Percentiles rank a stretch among this genome's conserved stretches.
Conservation (phyloP, 2,888 invertebrate species). For the Drosophila paranaensis region DNA sequence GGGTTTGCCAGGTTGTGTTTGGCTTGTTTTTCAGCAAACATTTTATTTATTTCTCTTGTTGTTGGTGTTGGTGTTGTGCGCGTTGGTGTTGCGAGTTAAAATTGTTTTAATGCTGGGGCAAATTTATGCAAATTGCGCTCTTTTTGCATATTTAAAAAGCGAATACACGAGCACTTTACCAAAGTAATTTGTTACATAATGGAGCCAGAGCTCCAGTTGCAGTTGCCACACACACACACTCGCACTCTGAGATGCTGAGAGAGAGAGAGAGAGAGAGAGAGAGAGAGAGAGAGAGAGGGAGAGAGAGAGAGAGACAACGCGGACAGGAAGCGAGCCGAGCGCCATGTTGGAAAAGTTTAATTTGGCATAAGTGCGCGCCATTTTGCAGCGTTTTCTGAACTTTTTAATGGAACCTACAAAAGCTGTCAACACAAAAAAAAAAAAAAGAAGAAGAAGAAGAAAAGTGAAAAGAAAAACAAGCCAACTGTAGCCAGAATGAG, state of each 20-base stretch:
- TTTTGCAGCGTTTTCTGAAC: slow-evolving; percentile 79
- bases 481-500: slow-evolving; percentile 8
- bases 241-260: slow-evolving; percentile 19
- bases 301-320: slow-evolving; percentile 12
- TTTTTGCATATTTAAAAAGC: slow-evolving; percentile 85
- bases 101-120: slow-evolving; percentile 84
- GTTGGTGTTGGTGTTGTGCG: slow-evolving; percentile 41
- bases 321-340: slow-evolving; percentile 37
- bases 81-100: slow-evolving; percentile 81
- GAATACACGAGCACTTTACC: slow-evolving; percentile 84
- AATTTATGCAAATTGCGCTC: slow-evolving; percentile 85
- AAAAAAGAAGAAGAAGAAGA: neutral
- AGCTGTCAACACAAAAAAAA: slow-evolving; percentile 46
- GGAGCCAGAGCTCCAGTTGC: slow-evolving; percentile 46
- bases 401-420: slow-evolving; percentile 69
- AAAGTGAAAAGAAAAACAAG: slow-evolving; percentile 4
- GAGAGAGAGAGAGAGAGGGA: slow-evolving; percentile 44
- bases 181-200: slow-evolving; percentile 83
- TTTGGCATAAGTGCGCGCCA: slow-evolving; percentile 82
- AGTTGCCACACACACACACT: slow-evolving; percentile 12
- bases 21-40: slow-evolving; percentile 33
- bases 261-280: slow-evolving; percentile 39
- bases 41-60: slow-evolving; percentile 21
- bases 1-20: slow-evolving; percentile 3
- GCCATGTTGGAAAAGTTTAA: slow-evolving; percentile 82